Evolutionary conservation across 2,113 vertebrate genomes (phyloP), one percentile per base, ranked within the genome.

Genomic region (Apodemus sylvaticus): DNA sequence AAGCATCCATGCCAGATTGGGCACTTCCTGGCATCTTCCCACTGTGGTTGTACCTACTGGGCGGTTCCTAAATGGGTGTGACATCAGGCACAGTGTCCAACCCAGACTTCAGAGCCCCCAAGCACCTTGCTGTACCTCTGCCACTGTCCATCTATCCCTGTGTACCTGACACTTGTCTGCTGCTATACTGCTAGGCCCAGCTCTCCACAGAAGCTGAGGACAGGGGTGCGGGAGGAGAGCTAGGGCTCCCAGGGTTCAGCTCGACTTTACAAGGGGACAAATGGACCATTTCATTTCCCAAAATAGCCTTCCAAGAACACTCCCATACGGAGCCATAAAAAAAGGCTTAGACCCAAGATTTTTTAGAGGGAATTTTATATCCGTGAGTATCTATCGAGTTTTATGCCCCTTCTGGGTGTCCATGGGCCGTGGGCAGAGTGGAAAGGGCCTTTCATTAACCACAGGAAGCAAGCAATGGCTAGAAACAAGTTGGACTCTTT

Each of bases 301-400:
- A 86, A 97, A 92, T 73, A 96, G 81, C 77, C 86, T 97, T 96
- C 81, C 89, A 95, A 73, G 45, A 96, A 92, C 81, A 94, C 66
- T 89, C 83, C 81, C 94, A 60, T 11, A 9, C 0, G 9, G 81
- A 19, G 71, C 91, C 51, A 39, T 95, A 93, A 96, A 96, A 85
- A 82, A 89, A 96, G 62, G 91, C 95, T 95, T 85, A 92, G 91
- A 91, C 94, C 62, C 62, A 73, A 89, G 95, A 95, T 90, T 87
- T 93, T 89, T 82, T 81, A 95, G 83, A 82, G 66, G 82, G 64
- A 36, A 45, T 96, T 96, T 96, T 78, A 91, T 90, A 58, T 97
- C 89, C 0, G 1, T 62, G 62, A 83, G 20, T 77, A 62, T 92
- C 91, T 91, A 34, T 91, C 79, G 91, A 97, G 86, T 94, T 96